Evolutionary conservation across 2,888 invertebrate species (phyloP).

Genomic region (Syrista parreyssii): DNA sequence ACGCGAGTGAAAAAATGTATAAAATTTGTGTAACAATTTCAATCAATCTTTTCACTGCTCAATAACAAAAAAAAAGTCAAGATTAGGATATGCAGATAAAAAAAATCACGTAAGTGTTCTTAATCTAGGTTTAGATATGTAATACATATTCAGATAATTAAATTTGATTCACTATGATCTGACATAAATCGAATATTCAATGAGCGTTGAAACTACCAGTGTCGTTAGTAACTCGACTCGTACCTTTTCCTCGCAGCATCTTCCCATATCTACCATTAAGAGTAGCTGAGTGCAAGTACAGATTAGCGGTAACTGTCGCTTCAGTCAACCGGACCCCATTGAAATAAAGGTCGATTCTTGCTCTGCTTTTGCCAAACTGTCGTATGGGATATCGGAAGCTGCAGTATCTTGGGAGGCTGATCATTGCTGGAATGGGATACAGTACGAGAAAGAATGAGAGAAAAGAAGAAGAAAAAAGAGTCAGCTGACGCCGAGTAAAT

Average conservation of each 20-base stretch:
- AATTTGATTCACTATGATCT: not conserved
- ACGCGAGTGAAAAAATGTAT: not conserved
- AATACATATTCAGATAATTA: not conserved
- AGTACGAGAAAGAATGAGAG: not conserved
- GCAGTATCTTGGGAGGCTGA: not conserved
- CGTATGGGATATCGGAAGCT: not conserved
- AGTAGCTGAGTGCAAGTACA: constrained; percentile 40
- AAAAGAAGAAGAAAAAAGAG: not conserved
- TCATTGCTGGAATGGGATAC: not conserved
- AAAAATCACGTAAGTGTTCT: not conserved
- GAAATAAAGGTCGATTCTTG: constrained; percentile 41
- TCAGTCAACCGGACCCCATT: constrained; percentile 34
- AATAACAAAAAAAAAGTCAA: not conserved
- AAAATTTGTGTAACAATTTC: not conserved
- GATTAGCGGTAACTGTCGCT: constrained; percentile 50
- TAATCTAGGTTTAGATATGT: not conserved
- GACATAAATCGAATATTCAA: not conserved
- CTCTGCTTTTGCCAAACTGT: constrained; percentile 10
- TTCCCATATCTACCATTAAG: constrained; percentile 15
- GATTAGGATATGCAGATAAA: not conserved
- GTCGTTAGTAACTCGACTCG: not conserved
- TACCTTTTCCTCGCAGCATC: not conserved
- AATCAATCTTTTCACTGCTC: not conserved
- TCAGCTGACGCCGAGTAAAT: not conserved
- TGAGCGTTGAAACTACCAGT: not conserved